Percentiles rank a stretch among this genome's conserved stretches.
Evolutionary conservation across 2,113 vertebrate species (phyloP).

Genomic region (Lepisosteus osseus): DNA sequence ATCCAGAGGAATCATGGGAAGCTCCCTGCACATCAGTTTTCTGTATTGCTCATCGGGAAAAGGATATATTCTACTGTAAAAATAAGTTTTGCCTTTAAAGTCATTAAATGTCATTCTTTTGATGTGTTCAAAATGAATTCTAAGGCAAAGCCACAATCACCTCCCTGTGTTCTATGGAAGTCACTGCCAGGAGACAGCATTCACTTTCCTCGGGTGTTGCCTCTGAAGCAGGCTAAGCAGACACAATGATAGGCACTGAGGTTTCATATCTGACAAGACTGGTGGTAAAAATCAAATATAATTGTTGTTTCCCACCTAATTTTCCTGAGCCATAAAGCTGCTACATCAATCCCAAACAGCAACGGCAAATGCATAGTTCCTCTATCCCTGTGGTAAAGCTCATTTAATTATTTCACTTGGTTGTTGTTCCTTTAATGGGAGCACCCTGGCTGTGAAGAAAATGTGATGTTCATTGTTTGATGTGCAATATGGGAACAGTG

Average conservation of each 20-base stretch:
- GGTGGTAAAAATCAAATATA: slow-evolving; percentile 16
- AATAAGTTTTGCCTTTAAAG: background rate
- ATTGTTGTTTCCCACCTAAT: slow-evolving; percentile 12
- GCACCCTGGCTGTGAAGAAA: slow-evolving; percentile 14
- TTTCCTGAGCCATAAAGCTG: background rate
- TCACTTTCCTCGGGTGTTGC: background rate
- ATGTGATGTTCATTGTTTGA: slow-evolving; percentile 21
- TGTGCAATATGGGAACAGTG: slow-evolving; percentile 19
- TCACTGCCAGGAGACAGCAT: background rate
- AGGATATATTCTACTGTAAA: background rate
- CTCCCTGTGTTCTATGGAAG: background rate
- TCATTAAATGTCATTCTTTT: background rate
- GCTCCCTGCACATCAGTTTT: background rate
- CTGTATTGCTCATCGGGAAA: background rate
- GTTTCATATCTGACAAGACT: background rate
- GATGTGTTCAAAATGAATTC: background rate
- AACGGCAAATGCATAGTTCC: slow-evolving; percentile 8
- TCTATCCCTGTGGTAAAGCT: background rate
- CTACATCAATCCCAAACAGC: slow-evolving; percentile 14
- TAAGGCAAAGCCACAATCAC: background rate
- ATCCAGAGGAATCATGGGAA: too few species aligned
- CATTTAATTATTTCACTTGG: slow-evolving; percentile 1
- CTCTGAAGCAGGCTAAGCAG: background rate
- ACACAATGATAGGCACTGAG: slow-evolving; percentile 1
- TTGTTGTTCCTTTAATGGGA: background rate